phyloP scores from a whole-genome alignment of 2,888 invertebrate genomes.

The Carpatolechia fugitivella region DNA sequence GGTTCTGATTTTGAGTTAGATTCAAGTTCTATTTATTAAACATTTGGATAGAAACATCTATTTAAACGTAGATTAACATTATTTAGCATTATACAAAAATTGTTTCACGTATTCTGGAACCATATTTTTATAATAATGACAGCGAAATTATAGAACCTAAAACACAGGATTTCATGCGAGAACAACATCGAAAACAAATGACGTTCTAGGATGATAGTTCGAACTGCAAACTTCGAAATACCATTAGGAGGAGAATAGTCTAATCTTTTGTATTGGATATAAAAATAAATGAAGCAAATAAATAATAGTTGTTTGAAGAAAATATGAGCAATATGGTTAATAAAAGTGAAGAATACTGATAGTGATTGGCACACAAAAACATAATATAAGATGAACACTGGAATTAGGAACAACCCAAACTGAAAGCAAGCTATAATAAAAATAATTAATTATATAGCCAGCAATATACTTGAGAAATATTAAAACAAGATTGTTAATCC shows the following conservation, averaged over 20 bases:
- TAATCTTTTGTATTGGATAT: constrained; percentile 21
- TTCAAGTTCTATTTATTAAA: too few relatives aligned
- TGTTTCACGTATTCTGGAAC: neutral
- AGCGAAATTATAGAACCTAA: neutral
- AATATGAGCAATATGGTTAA: constrained; percentile 25
- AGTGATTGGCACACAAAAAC: constrained; percentile 50
- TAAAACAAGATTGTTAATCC: neutral
- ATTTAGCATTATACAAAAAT: too few relatives aligned
- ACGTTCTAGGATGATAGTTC: neutral
- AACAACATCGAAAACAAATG: constrained; percentile 4
- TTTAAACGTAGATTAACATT: too few relatives aligned
- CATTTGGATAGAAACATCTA: too few relatives aligned
- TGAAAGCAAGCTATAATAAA: constrained; percentile 49
- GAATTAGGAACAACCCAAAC: constrained; percentile 54
- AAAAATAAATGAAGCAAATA: constrained; percentile 28
- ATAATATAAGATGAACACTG: constrained; percentile 52
- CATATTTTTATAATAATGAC: neutral
- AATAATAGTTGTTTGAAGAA: constrained; percentile 20
- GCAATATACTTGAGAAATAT: constrained; percentile 19
- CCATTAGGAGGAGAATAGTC: neutral
- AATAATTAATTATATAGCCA: constrained; percentile 21
- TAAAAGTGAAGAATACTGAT: constrained; percentile 35
- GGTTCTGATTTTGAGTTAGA: too few relatives aligned
- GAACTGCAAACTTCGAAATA: constrained; percentile 14
- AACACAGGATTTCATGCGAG: constrained; percentile 1